A percentile compares a stretch with the other conserved stretches of the same genome.
phyloP scores from a whole-genome alignment of 2,888 invertebrate species.

The Agrilus biguttatus region DNA sequence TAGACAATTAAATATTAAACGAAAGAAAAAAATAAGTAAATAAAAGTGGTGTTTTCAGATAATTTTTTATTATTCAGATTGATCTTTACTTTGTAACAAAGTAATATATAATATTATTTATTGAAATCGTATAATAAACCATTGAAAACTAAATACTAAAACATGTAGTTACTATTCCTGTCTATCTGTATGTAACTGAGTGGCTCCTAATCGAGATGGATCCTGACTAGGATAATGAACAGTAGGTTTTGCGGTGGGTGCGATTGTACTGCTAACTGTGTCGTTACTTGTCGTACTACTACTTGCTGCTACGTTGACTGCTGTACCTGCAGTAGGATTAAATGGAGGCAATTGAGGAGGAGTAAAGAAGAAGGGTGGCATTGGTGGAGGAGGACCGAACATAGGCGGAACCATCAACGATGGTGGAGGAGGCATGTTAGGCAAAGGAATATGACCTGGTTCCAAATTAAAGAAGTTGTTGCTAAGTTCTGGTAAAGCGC shows the following conservation, averaged over 20 bases:
- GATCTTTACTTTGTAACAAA: too few species aligned
- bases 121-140: neutral
- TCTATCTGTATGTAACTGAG: conserved; percentile 27
- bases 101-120: too few species aligned
- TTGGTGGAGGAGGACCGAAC: conserved; percentile 43
- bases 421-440: conserved; percentile 32
- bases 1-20: too few species aligned
- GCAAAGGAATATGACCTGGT: conserved; percentile 31
- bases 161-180: conserved; percentile 15
- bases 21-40: too few species aligned
- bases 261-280: conserved; percentile 24
- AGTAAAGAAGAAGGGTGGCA: conserved; percentile 34
- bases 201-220: conserved; percentile 77
- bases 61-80: conserved; percentile 1
- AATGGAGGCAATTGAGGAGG: conserved; percentile 22
- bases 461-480: conserved; percentile 57
- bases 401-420: conserved; percentile 41
- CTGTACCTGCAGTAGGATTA: conserved; percentile 31
- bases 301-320: conserved; percentile 31
- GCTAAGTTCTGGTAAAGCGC: conserved; percentile 48
- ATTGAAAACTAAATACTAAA: neutral
- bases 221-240: conserved; percentile 96
- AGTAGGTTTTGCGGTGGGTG: conserved; percentile 35
- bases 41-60: neutral
- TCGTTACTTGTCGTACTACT: conserved; percentile 6